Evolutionary conservation across 2,888 invertebrate genomes (phyloP).

Genomic region (Chrysomela aeneicollis): DNA sequence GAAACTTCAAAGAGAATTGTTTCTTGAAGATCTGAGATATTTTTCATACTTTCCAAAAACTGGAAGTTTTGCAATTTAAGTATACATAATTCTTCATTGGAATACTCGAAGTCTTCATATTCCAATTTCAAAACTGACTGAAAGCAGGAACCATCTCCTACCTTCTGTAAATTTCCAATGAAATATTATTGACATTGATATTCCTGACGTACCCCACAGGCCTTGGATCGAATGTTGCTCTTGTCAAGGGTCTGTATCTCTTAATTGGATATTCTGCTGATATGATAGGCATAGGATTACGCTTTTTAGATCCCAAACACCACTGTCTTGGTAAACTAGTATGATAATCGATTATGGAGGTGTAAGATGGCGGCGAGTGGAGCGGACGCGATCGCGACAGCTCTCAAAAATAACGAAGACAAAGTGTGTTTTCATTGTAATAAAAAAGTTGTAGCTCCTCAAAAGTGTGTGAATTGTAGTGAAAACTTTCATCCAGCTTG

Average conservation of each 20-base stretch:
- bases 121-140: slow-evolving; percentile 2
- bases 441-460: background rate
- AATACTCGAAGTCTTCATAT: slow-evolving; percentile 12
- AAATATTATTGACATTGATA: slow-evolving; percentile 12
- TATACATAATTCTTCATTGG: background rate
- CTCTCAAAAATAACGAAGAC: background rate
- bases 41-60: background rate
- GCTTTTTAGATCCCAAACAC: slow-evolving; percentile 5
- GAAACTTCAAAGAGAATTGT: slow-evolving; percentile 10
- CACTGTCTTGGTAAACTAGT: slow-evolving; percentile 15
- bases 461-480: background rate
- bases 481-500: slow-evolving; percentile 4
- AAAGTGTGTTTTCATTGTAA: background rate
- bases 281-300: background rate
- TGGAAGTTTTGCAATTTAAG: background rate
- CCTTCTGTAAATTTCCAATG: slow-evolving; percentile 15
- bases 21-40: background rate
- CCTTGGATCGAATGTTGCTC: slow-evolving; percentile 14
- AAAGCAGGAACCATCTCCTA: slow-evolving; percentile 4
- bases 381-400: background rate
- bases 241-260: slow-evolving; percentile 1
- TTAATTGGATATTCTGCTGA: slow-evolving; percentile 9
- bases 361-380: background rate
- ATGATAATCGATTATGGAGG: no score
- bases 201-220: slow-evolving; percentile 6